phyloP scores from a whole-genome alignment of 2,113 vertebrate genomes.

The Myotis yumanensis region DNA sequence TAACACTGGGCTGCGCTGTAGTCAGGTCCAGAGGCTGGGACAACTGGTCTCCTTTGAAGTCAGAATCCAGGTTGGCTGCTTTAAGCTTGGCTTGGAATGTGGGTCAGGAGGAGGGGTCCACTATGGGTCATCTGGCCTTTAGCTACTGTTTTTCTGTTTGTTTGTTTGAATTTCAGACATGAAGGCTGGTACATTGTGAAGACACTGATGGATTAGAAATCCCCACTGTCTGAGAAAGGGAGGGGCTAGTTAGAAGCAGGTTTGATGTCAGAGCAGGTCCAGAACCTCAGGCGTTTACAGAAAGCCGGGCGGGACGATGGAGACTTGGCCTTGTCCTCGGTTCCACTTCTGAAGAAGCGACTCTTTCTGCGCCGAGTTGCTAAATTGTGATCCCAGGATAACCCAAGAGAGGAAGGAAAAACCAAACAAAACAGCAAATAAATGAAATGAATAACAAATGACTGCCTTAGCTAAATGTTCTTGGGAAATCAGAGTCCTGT shows the following conservation, averaged over 20 bases:
- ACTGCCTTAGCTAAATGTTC: conserved; percentile 46
- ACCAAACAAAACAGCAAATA: conserved; percentile 14
- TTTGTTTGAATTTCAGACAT: conserved; percentile 56
- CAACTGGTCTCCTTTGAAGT: no score
- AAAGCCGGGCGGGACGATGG: conserved; percentile 84
- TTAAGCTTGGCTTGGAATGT: no score
- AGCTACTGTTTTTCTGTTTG: no score
- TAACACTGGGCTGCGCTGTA: no score
- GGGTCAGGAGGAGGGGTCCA: no score
- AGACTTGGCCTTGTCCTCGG: conserved; percentile 92
- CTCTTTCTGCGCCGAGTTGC: conserved; percentile 88
- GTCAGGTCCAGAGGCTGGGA: no score
- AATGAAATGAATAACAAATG: no score
- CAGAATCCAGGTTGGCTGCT: no score
- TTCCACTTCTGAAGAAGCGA: conserved; percentile 93
- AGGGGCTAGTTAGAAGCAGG: conserved; percentile 84
- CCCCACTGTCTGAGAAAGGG: conserved; percentile 85
- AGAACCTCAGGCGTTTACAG: conserved; percentile 91
- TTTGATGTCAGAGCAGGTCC: conserved; percentile 88
- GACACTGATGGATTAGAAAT: conserved; percentile 86
- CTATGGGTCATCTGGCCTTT: no score
- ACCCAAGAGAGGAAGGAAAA: conserved; percentile 79
- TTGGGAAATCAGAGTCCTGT: conserved; percentile 28
- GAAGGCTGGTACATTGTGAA: conserved; percentile 53
- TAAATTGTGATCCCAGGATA: conserved; percentile 85